Percentiles rank a stretch among this genome's conserved stretches.
Evolutionary conservation across 2,113 vertebrate genomes (phyloP).

Genomic region (Morone chrysops): DNA sequence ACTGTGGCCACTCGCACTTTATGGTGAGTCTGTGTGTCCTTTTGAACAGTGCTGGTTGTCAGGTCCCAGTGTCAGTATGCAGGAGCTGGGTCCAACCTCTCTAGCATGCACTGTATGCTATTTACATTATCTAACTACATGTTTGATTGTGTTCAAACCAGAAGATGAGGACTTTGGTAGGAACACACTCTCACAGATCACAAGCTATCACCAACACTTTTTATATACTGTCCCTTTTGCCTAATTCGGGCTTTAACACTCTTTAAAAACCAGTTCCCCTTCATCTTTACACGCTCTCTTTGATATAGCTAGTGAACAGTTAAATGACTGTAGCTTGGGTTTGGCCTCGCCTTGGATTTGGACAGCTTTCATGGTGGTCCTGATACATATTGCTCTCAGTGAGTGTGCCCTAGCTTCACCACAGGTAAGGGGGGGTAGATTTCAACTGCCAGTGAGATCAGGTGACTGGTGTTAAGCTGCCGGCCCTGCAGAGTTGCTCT

Average conservation of each 20-base stretch:
- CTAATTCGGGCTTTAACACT: background rate
- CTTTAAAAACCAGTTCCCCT: background rate
- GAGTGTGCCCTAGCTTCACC: conserved; percentile 15
- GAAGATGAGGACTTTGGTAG: background rate
- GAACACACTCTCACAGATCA: background rate
- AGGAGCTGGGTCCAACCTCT: background rate
- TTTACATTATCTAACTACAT: background rate
- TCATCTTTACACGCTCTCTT: background rate
- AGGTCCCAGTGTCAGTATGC: background rate
- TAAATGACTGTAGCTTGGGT: background rate
- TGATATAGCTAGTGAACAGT: background rate
- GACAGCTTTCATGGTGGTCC: conserved; percentile 4
- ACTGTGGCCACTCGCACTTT: conserved; percentile 3
- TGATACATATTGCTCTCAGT: conserved; percentile 6
- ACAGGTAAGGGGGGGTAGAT: conserved; percentile 44
- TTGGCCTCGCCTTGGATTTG: background rate
- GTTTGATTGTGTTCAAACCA: background rate
- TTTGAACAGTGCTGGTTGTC: background rate
- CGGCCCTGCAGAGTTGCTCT: background rate
- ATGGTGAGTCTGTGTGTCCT: background rate
- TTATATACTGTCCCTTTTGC: background rate
- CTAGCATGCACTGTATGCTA: background rate
- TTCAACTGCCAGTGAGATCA: conserved; percentile 55
- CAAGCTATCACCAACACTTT: background rate
- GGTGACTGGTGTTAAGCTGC: conserved; percentile 48